Base-by-base conservation (phyloP, 2,888 invertebrate genomes). In the Platypus cylindrus region DNA sequence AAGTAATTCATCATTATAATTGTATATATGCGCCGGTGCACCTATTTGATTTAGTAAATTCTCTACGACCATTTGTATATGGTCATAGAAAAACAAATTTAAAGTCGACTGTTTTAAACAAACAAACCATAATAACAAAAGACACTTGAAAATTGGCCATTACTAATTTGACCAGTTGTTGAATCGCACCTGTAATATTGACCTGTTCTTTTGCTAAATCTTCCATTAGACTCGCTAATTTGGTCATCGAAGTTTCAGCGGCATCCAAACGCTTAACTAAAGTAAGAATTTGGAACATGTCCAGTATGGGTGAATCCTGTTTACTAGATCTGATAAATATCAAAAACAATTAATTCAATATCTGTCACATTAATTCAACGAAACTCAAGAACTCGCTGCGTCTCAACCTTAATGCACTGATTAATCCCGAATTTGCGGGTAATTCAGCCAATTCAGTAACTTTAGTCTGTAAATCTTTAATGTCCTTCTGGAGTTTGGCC, bases 231-330 rank as follows among this genome's bases (percentile, higher is more conserved):
- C 68, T 67, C 31, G 71, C 70, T n/a, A 76, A 55, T 53, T 75
- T 77, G 12, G 62, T 58, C 30, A 78, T 67, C 13, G 70, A 72
- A 22, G 62, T 58, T 49, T 79, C 78, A 3, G 68, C 66, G 0
- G 73, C 75, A 29, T 78, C 76, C 38, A 78, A 53, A 20, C 78
- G 65, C 42, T 78, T 75, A 1, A 68, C 67, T 1, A 78, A 62
- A 44, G 70, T 73, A 35, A 78, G 56, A 12, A 70, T 65, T 41
- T 73, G 73, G 69, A 75, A 76, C 69, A 78, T 71, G 37, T 77
- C 76, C 9, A 69, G 63, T 1, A 73, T 43, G 5, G 50, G 50
- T 2, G 46, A 30, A 13, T 31, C 17, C 8, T 32, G 33, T 38
- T 38, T 37, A 22, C 36, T 40, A 13, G 30, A 25, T 17, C 36